Conservation (phyloP, 2,113 vertebrate genomes). For the Columbina picui region DNA sequence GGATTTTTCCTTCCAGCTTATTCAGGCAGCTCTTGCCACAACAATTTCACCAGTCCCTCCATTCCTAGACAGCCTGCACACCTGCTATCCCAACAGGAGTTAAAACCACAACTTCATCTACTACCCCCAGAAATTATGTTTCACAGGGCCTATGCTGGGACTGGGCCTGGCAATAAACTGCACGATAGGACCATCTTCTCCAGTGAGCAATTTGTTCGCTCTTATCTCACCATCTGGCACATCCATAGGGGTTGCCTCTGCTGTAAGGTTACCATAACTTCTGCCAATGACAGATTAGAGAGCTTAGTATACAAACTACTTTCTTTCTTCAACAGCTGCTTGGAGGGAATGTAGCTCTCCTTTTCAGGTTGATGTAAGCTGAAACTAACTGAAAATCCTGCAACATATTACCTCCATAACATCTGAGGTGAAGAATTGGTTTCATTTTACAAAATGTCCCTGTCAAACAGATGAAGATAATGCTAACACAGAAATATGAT, state of each 20-base stretch:
- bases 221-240: neutral
- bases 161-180: neutral
- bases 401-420: neutral
- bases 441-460: neutral
- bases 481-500: neutral
- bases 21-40: fast-evolving
- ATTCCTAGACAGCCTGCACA: neutral
- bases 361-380: neutral
- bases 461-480: neutral
- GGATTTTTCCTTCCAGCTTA: neutral
- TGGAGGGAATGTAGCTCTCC: neutral
- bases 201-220: neutral
- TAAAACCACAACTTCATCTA: neutral
- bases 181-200: neutral
- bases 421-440: neutral
- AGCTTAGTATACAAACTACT: neutral
- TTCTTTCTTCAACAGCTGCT: neutral
- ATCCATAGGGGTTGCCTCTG: neutral
- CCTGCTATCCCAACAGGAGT: neutral
- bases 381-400: neutral
- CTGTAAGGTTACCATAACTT: neutral
- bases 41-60: neutral
- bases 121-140: neutral
- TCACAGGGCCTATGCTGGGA: neutral
- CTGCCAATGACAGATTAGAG: neutral